Evolutionary conservation across 2,797 vertebrate genomes (phyloP).

Genomic region (Arnoldichthys spilopterus): DNA sequence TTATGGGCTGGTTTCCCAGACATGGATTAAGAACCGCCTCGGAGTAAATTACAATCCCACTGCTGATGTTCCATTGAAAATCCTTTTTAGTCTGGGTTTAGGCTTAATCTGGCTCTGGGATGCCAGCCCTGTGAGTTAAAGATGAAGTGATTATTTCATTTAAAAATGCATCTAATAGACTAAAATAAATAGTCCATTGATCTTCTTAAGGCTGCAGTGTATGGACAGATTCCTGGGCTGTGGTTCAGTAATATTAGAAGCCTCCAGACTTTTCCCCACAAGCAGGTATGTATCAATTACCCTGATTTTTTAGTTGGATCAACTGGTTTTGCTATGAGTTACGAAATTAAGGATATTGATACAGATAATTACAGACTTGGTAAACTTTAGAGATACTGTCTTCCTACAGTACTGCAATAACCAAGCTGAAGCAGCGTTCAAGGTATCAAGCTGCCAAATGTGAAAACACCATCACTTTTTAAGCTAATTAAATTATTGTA

Average conservation of each 20-base stretch:
- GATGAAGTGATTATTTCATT: not conserved
- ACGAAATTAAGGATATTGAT: not conserved
- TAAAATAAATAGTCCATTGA: not conserved
- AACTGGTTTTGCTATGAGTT: not conserved
- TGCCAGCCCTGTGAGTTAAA: not conserved
- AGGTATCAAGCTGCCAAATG: not conserved
- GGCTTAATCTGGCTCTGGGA: not conserved
- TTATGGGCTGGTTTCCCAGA: not conserved
- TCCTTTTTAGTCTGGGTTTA: not conserved
- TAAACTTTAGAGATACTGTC: not conserved
- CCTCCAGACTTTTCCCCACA: not conserved
- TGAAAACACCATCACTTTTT: not conserved
- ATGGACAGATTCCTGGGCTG: not conserved
- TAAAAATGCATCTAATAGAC: not conserved
- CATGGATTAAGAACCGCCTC: not conserved
- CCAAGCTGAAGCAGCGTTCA: slow-evolving; percentile 20
- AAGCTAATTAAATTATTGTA: not conserved
- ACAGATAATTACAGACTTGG: no score
- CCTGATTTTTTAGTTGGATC: not conserved
- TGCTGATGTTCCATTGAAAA: not conserved
- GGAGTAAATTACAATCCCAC: not conserved
- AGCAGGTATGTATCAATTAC: not conserved
- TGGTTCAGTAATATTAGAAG: not conserved
- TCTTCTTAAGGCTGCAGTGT: not conserved
- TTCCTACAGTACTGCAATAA: not conserved